Evolutionary conservation across 2,888 invertebrate genomes (phyloP).

Genomic region (Apodemia duryi): DNA sequence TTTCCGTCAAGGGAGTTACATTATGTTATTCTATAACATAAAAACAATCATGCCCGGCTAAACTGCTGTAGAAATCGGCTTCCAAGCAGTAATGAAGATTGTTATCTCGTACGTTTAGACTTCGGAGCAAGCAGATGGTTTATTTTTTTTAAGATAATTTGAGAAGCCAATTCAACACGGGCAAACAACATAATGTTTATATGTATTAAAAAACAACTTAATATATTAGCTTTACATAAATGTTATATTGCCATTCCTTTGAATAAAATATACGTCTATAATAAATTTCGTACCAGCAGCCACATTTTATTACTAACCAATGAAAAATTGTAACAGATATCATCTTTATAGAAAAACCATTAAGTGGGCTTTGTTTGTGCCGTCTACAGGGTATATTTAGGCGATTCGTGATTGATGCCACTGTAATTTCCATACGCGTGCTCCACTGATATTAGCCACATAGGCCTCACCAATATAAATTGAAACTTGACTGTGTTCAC

Average conservation of each 20-base stretch:
- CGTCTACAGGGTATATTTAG: conserved; percentile 64
- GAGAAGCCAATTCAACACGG: too few relatives aligned
- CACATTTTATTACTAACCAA: conserved; percentile 14
- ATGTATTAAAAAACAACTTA: too few relatives aligned
- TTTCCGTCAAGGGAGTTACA: too few relatives aligned
- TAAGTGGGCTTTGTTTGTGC: conserved; percentile 61
- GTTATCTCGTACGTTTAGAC: too few relatives aligned
- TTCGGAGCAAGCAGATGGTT: too few relatives aligned
- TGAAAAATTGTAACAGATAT: conserved; percentile 37
- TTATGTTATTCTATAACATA: too few relatives aligned
- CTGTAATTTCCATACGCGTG: conserved; percentile 78
- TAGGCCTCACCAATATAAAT: conserved; percentile 51
- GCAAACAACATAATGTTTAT: too few relatives aligned
- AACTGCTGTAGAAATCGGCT: too few relatives aligned
- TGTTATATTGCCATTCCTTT: not conserved
- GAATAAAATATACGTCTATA: not conserved
- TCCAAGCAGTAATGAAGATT: too few relatives aligned
- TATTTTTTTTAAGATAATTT: too few relatives aligned
- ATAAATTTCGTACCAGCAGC: conserved; percentile 3
- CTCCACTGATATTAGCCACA: conserved; percentile 72
- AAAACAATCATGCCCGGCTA: too few relatives aligned
- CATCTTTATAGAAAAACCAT: conserved; percentile 56
- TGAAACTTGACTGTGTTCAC: conserved; percentile 32
- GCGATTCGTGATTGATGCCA: conserved; percentile 74
- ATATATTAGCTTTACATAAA: not conserved